These are phyloP conservation scores for Drosophila busckii DNA, from an alignment of 1,140 invertebrate species.

Conservation along the genomic window DNA sequence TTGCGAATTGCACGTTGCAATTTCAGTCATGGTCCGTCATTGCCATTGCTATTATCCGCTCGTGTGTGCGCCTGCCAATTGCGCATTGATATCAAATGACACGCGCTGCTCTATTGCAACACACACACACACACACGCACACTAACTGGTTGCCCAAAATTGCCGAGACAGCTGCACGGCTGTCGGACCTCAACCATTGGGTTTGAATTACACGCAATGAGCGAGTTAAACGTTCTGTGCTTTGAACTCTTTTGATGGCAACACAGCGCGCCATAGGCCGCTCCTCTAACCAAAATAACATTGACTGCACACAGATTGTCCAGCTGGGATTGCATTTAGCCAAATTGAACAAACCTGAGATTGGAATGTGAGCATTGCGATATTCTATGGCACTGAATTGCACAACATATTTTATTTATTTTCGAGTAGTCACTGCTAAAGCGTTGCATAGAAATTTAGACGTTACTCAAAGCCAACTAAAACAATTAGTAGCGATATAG, in stretches of 20 bases:
- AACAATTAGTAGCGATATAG: too few relatives aligned
- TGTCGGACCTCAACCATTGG: conserved; percentile 47
- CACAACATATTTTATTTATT: too few relatives aligned
- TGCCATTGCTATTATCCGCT: conserved; percentile 34
- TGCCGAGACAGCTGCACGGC: conserved; percentile 12
- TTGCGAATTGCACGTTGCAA: conserved; percentile 1
- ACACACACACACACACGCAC: neutral
- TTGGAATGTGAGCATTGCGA: too few relatives aligned
- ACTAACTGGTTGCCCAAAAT: neutral
- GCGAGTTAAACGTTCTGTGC: conserved; percentile 48
- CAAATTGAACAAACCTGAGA: too few relatives aligned
- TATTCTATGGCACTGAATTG: too few relatives aligned
- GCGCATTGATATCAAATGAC: conserved; percentile 58
- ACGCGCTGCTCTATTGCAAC: conserved; percentile 13
- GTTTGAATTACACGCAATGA: conserved; percentile 56
- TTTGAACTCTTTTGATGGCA: conserved; percentile 35
- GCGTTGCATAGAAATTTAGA: too few relatives aligned
- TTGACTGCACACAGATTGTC: too few relatives aligned
- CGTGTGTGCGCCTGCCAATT: conserved; percentile 60
- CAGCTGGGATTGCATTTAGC: too few relatives aligned
- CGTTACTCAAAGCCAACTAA: too few relatives aligned
- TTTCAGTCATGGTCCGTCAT: conserved; percentile 14
- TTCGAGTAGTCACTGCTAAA: too few relatives aligned
- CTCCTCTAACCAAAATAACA: conserved; percentile 41
- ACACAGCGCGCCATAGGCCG: conserved; percentile 17